phyloP scores from a whole-genome alignment of 2,113 vertebrate species.

The Myiopsitta monachus region DNA sequence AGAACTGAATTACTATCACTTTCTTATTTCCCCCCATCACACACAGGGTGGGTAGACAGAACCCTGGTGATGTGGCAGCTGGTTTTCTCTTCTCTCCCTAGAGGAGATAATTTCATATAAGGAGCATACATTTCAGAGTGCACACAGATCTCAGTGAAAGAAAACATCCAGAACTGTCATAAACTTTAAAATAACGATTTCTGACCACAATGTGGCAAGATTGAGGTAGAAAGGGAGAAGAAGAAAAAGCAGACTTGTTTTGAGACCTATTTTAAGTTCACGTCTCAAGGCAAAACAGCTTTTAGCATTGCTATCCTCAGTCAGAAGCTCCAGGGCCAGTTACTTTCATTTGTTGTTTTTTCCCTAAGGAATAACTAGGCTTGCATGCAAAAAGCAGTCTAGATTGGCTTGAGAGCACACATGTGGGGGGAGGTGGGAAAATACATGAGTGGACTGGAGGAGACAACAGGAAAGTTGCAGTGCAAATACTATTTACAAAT shows the following conservation, averaged over 20 bases:
- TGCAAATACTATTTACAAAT: background rate
- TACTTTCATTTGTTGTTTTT: background rate
- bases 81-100: background rate
- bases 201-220: constrained; percentile 6
- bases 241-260: background rate
- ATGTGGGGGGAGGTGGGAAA: background rate
- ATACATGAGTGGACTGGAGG: background rate
- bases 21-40: background rate
- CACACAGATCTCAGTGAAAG: background rate
- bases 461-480: background rate
- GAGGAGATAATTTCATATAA: background rate
- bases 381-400: background rate
- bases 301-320: background rate
- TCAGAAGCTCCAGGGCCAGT: background rate
- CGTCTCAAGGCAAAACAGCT: constrained; percentile 8
- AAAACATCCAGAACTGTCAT: background rate
- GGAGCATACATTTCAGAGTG: background rate
- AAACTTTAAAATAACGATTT: background rate
- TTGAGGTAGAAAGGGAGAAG: background rate
- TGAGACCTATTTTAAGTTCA: constrained; percentile 6
- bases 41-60: background rate
- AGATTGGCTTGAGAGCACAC: background rate
- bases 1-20: background rate
- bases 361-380: background rate
- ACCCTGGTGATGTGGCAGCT: constrained; percentile 7